phyloP scores from a whole-genome alignment of 2,888 invertebrate species.

The Esperia sulphurella region DNA sequence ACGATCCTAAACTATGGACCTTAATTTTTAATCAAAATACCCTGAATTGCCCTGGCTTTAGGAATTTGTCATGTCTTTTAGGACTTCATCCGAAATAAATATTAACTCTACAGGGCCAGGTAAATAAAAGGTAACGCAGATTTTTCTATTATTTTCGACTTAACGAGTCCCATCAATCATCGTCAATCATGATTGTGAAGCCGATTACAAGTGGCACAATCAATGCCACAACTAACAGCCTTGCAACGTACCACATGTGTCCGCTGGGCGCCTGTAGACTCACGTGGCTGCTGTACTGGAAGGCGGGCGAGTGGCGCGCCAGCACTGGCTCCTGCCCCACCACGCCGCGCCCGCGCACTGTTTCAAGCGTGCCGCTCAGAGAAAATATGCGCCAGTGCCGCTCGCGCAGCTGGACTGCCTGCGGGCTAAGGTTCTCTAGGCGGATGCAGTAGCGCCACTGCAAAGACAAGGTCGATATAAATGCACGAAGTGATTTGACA shows the following conservation, averaged over 20 bases:
- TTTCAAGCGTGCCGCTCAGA: slow-evolving; percentile 94
- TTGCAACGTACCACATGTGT: slow-evolving; percentile 91
- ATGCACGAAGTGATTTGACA: too few species aligned
- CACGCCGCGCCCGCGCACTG: slow-evolving; percentile 95
- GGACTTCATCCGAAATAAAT: too few species aligned
- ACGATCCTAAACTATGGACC: too few species aligned
- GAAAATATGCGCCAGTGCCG: slow-evolving; percentile 99
- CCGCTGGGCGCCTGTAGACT: slow-evolving; percentile 98
- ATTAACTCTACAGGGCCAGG: too few species aligned
- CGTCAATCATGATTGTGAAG: too few species aligned
- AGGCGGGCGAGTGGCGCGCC: slow-evolving; percentile 92
- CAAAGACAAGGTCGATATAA: neutral
- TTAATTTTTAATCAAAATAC: too few species aligned
- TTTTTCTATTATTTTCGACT: too few species aligned
- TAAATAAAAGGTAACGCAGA: too few species aligned
- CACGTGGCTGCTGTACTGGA: slow-evolving; percentile 98
- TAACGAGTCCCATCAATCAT: too few species aligned
- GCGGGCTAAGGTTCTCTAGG: slow-evolving; percentile 94
- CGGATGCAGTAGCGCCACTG: slow-evolving; percentile 98
- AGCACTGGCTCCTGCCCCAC: slow-evolving; percentile 98
- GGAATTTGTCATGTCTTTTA: too few species aligned
- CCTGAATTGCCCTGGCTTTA: too few species aligned
- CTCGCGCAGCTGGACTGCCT: slow-evolving; percentile 95
- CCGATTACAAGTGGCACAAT: too few species aligned
- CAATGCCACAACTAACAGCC: neutral